Evolutionary conservation across 2,797 vertebrate genomes (phyloP), one percentile per base, ranked within the genome.

Genomic region (Siniperca undulata): DNA sequence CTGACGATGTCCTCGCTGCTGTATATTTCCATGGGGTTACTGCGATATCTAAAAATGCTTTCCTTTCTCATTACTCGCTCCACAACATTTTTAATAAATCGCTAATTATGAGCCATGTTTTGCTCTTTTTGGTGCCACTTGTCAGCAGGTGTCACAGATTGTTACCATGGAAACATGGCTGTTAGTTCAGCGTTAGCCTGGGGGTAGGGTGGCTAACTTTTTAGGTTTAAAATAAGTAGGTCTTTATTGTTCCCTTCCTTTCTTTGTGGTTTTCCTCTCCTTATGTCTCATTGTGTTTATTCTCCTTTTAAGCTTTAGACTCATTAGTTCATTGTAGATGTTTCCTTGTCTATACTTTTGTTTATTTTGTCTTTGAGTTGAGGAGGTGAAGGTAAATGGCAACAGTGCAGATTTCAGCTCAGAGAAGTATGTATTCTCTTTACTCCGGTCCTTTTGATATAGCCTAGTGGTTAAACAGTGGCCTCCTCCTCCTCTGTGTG

Each of bases 401-500:
- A 76, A 46, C 36, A 48, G 34, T 64, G 10, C 16, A 70, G 40
- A 7, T 67, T 74, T 59, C 7, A 38, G 40, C 30, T 55, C 8
- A 36, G n/a, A 52, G 22, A 55, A 53, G 30, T 61, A n/a, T 36
- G 7, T 50, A 22, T 27, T 27, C 7, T 73, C 12, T 59, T 78
- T 40, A 13, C 19, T 65, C 38, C 24, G 60, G 2, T 77, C 38
- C 4, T 74, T 66, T 55, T 82, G 5, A 64, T 74, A 1, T 64
- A 68, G n/a, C 42, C 9, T 1, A 24, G 44, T 52, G 0, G 14
- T 62, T 60, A 67, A 76, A 27, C n/a, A 55, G 53, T 77, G 62
- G 91, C 93, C 94, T 93, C 52, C 52, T 20, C 65, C 59, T 56
- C 34, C 92, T 95, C 62, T 95, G 5, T 74, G 93, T 82, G 20